A percentile compares a stretch with the other conserved stretches of the same genome.
Conservation (phyloP, 2,888 invertebrate species). For the Drosophila austrosaltans region DNA sequence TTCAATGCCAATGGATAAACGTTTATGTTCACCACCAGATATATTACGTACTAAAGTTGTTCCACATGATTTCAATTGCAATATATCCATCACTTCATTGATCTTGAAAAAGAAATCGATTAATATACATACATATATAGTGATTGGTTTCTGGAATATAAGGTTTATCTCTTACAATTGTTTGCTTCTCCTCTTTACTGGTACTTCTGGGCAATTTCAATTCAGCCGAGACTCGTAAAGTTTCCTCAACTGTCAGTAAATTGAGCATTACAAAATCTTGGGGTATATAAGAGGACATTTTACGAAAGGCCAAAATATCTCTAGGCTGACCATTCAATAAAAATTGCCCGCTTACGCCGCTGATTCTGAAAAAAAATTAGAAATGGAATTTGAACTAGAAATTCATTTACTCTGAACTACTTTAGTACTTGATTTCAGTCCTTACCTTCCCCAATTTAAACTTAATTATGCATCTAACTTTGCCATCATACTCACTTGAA, state of each 20-base stretch:
- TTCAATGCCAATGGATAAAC: conserved; percentile 94
- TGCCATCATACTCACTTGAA: conserved; percentile 86
- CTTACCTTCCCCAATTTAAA: neutral
- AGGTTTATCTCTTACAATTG: conserved; percentile 85
- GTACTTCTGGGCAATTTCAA: conserved; percentile 90
- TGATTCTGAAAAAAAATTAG: conserved; percentile 55
- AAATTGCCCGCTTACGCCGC: conserved; percentile 86
- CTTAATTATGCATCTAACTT: neutral
- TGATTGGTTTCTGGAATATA: neutral
- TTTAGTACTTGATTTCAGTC: too few species aligned
- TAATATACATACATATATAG: neutral
- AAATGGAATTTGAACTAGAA: too few species aligned
- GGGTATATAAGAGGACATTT: conserved; percentile 90
- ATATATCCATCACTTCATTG: conserved; percentile 89
- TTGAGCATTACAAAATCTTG: conserved; percentile 92
- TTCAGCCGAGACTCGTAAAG: conserved; percentile 92
- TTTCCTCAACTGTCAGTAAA: conserved; percentile 92
- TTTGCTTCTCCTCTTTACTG: conserved; percentile 86
- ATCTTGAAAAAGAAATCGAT: conserved; percentile 85
- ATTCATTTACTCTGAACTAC: too few species aligned
- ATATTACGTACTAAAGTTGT: conserved; percentile 88
- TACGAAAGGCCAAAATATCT: conserved; percentile 87
- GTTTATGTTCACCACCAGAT: conserved; percentile 95
- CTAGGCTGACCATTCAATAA: conserved; percentile 88
- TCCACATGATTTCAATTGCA: conserved; percentile 88